Evolutionary conservation across 2,888 invertebrate genomes (phyloP), one percentile per base, ranked within the genome.

Genomic region (Apodemia duryi): DNA sequence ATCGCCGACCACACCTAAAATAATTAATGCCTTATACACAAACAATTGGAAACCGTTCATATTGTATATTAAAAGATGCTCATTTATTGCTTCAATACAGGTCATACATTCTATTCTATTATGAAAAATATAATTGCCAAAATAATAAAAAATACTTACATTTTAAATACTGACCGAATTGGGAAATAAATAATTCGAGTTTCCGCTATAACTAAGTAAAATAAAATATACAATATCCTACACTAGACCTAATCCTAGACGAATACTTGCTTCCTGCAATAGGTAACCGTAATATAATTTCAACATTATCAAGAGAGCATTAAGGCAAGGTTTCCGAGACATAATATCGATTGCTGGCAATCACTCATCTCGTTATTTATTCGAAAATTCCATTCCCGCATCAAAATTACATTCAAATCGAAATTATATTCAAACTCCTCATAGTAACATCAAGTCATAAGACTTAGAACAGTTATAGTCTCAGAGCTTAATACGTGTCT

Each of bases 81-180:
- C 46, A 70, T 71, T 83, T 84, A 84, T 85, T 88, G 85, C 88
- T 89, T 82, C 80, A 73, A 75, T 75, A 76, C 74, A 79, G 76
- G 78, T 78, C 71, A 78, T 73, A 76, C 46, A 46, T 46, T 46
- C 77, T 78, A 79, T 81, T 81, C 80, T 82, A 78, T 76, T 76
- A 79, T 80, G 77, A 73, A 81, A 80, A 65, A 69, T 84, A 86
- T 84, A 85, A 82, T 84, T 74, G 77, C 62, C 63, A 43, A 65
- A 68, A 46, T 46, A 46, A 46, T 13, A 46, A 66, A 84, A 86
- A 89, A 90, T 89, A 90, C 91, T 90, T 88, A 90, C 79, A 86
- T 79, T 81, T 84, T 87, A 90, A 91, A 91, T 91, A 91, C 91
- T 91, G 91, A 91, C 91, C 91, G 88, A 90, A 87, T 86, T 79